These are phyloP conservation scores for Falco rusticolus DNA, from an alignment of 2,797 vertebrate genomes.

Conservation along the genomic window DNA sequence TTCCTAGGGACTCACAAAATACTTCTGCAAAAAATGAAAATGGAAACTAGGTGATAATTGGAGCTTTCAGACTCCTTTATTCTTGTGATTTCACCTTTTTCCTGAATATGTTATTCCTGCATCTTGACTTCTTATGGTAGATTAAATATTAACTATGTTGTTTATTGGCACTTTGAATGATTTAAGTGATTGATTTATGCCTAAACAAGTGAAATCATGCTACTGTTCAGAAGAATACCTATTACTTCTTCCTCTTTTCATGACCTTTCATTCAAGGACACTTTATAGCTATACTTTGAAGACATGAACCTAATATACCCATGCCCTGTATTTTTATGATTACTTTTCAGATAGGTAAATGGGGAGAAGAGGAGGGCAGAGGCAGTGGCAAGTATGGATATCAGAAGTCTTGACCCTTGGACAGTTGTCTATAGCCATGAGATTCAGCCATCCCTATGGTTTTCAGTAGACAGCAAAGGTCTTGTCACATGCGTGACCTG, in stretches of 20 bases:
- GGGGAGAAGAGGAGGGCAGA: neutral
- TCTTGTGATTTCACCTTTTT: neutral
- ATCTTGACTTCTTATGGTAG: neutral
- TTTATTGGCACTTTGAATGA: neutral
- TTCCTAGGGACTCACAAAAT: constrained; percentile 45
- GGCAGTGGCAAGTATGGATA: neutral
- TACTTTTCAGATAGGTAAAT: neutral
- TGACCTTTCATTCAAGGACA: neutral
- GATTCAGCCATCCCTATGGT: neutral
- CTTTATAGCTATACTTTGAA: neutral
- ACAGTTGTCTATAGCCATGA: neutral
- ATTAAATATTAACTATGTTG: neutral
- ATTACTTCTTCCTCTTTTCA: neutral
- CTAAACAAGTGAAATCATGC: neutral
- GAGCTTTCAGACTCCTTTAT: neutral
- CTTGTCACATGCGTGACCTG: neutral
- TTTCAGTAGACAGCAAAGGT: neutral
- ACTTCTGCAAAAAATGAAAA: constrained; percentile 28
- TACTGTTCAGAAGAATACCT: neutral
- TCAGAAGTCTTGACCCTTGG: neutral
- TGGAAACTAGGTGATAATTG: neutral
- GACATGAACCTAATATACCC: neutral
- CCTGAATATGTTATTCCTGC: neutral
- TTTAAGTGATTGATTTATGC: neutral
- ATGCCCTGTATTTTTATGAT: neutral